These are phyloP conservation scores for Thelaira solivaga DNA, from an alignment of 2,888 invertebrate genomes.

Conservation along the genomic window DNA sequence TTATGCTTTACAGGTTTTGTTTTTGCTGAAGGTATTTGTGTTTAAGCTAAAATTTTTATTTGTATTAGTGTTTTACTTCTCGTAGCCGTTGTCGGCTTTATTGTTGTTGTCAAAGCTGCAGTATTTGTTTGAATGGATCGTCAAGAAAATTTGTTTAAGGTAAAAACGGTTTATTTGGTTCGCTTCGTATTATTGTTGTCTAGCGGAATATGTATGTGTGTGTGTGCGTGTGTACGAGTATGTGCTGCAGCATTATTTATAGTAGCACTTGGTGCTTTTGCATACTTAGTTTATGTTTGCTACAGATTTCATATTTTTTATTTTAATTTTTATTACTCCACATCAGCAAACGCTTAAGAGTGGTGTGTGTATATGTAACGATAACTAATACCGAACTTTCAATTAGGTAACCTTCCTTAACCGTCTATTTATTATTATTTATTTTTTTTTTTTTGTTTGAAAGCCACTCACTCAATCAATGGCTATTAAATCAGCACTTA, in stretches of 20 bases:
- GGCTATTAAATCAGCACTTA: too few relatives aligned
- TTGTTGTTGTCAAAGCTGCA: not conserved
- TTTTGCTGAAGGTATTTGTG: slow-evolving; percentile 17
- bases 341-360: not conserved
- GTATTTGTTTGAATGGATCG: slow-evolving; percentile 29
- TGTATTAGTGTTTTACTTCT: not conserved
- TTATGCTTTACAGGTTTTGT: slow-evolving; percentile 50
- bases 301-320: not conserved
- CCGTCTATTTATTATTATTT: not conserved
- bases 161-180: slow-evolving; percentile 43
- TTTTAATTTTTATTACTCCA: not conserved
- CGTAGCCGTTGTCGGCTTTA: not conserved
- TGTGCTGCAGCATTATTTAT: too few relatives aligned
- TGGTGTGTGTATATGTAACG: not conserved
- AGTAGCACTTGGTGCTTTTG: not conserved
- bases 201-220: not conserved
- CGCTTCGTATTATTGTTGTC: slow-evolving; percentile 5
- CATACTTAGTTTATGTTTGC: not conserved
- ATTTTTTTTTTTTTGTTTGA: too few relatives aligned
- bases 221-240: slow-evolving; percentile 8
- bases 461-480: too few relatives aligned
- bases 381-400: not conserved
- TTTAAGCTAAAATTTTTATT: not conserved
- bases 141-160: slow-evolving; percentile 25
- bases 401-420: not conserved